Percentiles rank a stretch among this genome's conserved stretches.
Evolutionary conservation across 2,797 vertebrate species (phyloP).

Genomic region (Lepus townsendii): DNA sequence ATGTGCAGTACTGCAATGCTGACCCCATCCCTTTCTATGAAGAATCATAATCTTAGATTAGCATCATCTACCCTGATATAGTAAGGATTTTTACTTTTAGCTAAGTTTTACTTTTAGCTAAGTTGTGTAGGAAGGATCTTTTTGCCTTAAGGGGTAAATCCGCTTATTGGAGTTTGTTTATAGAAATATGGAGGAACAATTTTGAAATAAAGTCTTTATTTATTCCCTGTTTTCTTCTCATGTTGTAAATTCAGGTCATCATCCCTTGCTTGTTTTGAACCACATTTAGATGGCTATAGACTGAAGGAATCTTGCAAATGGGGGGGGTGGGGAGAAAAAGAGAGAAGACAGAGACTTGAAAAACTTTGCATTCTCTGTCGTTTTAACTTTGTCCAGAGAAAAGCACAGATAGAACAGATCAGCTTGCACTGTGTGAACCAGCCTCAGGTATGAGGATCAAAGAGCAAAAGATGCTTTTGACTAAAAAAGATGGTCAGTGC

Average conservation of each 20-base stretch:
- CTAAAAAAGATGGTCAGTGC: not conserved
- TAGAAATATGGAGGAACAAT: not conserved
- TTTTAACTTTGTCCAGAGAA: not conserved
- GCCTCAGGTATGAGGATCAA: not conserved
- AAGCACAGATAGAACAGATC: not conserved
- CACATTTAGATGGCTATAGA: not conserved
- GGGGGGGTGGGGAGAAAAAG: no score
- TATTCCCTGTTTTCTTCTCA: not conserved
- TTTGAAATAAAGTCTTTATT: not conserved
- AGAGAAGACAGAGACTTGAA: not conserved
- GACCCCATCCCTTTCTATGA: no score
- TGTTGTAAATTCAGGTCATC: not conserved
- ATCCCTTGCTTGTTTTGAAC: not conserved
- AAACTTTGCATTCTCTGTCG: not conserved
- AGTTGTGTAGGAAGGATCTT: not conserved
- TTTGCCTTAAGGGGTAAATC: not conserved
- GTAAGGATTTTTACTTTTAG: not conserved
- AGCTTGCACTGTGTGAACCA: not conserved
- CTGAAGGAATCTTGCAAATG: not conserved
- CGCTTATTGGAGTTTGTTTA: not conserved
- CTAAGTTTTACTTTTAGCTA: not conserved
- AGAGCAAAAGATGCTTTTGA: not conserved
- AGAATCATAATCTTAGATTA: not conserved
- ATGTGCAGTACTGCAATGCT: no score
- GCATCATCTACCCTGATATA: not conserved